Evolutionary conservation across 2,888 invertebrate genomes (phyloP).

Genomic region (Parascotia fuliginaria): DNA sequence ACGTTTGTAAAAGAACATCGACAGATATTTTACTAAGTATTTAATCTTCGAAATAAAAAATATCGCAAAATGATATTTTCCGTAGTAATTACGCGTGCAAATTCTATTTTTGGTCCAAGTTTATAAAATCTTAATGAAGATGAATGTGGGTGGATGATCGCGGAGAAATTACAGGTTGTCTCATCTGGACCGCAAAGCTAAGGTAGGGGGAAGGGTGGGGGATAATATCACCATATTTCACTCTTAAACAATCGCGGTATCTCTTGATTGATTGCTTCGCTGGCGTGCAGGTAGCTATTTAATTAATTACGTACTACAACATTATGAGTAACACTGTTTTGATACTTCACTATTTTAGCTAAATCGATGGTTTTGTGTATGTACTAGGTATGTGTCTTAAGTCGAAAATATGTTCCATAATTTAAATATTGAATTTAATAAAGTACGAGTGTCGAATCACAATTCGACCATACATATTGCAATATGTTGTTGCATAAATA

Average conservation of each 20-base stretch:
- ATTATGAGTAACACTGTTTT: slow-evolving; percentile 38
- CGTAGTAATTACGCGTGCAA: slow-evolving; percentile 19
- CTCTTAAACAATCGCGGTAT: slow-evolving; percentile 59
- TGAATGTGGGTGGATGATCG: slow-evolving; percentile 44
- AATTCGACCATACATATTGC: too few species aligned
- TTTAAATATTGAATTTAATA: too few species aligned
- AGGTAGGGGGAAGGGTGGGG: slow-evolving; percentile 3
- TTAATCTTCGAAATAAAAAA: too few species aligned
- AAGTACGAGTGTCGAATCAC: too few species aligned
- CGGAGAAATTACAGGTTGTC: slow-evolving; percentile 38
- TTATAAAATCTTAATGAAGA: slow-evolving; percentile 45
- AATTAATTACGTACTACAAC: slow-evolving; percentile 55
- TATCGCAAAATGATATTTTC: neutral
- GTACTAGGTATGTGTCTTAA: too few species aligned
- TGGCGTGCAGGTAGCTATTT: slow-evolving; percentile 36
- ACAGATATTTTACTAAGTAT: too few species aligned
- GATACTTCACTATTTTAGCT: slow-evolving; percentile 40
- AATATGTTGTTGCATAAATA: too few species aligned
- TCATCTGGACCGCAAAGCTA: slow-evolving; percentile 36
- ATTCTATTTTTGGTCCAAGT: slow-evolving; percentile 28
- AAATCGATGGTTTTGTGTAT: slow-evolving; percentile 13
- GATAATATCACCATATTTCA: slow-evolving; percentile 50
- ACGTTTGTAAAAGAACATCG: too few species aligned
- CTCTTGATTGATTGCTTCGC: slow-evolving; percentile 59
- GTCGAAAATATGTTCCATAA: too few species aligned